Evolutionary conservation across 2,113 vertebrate genomes (phyloP).

Genomic region (Pituophis catenifer): DNA sequence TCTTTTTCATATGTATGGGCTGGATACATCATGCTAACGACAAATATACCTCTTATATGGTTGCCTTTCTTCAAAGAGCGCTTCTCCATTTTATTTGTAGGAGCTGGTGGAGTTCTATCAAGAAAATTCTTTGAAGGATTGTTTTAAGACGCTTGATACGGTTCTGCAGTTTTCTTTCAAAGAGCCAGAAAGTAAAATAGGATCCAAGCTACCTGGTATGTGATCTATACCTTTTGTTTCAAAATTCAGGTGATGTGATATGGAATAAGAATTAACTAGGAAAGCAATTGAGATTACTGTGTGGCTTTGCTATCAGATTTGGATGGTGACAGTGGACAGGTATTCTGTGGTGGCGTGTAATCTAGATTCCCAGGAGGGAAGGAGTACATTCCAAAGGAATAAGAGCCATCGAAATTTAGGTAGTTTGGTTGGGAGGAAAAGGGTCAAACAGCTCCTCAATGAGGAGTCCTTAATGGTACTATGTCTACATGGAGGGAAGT

Average conservation of each 20-base stretch:
- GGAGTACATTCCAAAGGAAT: not conserved
- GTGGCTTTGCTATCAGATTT: not conserved
- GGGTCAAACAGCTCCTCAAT: not conserved
- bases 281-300: not conserved
- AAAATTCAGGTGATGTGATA: not conserved
- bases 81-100: constrained; percentile 54
- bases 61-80: not conserved
- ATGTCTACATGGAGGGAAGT: too few species aligned
- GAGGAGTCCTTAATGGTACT: too few species aligned
- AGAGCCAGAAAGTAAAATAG: constrained; percentile 75
- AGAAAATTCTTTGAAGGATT: constrained; percentile 86
- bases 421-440: not conserved
- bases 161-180: constrained; percentile 80
- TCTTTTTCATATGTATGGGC: not conserved
- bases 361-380: not conserved
- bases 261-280: not conserved
- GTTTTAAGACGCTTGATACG: constrained; percentile 87
- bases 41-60: not conserved
- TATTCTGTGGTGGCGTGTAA: not conserved
- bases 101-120: constrained; percentile 89
- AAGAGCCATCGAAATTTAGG: not conserved
- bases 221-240: not conserved
- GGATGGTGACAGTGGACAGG: not conserved
- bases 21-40: not conserved
- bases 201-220: constrained; percentile 66